phyloP scores from a whole-genome alignment of 2,113 vertebrate species.

The Corydoras maculifer region DNA sequence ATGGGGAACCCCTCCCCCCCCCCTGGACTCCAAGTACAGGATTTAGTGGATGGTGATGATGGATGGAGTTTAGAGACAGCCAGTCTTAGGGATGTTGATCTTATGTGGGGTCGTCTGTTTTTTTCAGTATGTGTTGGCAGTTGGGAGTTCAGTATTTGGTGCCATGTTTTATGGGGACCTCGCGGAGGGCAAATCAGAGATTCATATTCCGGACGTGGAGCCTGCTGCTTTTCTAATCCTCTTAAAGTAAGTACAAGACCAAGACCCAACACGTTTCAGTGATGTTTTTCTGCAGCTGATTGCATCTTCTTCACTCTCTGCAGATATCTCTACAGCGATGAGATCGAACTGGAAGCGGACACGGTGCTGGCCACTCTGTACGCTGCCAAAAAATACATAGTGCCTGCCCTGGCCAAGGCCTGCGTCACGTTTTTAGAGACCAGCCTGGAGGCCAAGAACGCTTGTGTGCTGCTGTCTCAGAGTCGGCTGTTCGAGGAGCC shows the following conservation, averaged over 20 bases:
- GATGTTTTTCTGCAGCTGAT: background rate
- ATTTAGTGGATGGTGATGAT: no score
- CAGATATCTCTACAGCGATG: constrained; percentile 94
- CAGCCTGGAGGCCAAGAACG: constrained; percentile 87
- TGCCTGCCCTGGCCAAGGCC: constrained; percentile 84
- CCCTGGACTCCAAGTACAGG: no score
- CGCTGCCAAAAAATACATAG: constrained; percentile 93
- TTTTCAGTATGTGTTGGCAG: constrained; percentile 86
- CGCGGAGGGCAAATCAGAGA: constrained; percentile 85
- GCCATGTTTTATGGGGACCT: constrained; percentile 97
- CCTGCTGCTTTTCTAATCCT: constrained; percentile 88
- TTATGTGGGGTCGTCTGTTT: background rate
- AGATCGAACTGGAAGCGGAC: constrained; percentile 90
- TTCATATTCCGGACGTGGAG: constrained; percentile 93
- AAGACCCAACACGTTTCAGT: no score
- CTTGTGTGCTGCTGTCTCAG: constrained; percentile 89
- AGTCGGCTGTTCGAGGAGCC: constrained; percentile 92
- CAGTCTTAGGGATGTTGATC: background rate
- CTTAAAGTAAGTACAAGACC: constrained; percentile 74
- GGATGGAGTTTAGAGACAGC: no score
- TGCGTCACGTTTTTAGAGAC: constrained; percentile 92
- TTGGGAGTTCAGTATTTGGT: constrained; percentile 92
- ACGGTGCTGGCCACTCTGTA: constrained; percentile 88
- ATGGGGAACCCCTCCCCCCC: no score
- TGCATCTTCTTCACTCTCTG: background rate